Evolutionary conservation across 2,797 vertebrate species (phyloP).

Genomic region (Acanthurus lineatus): DNA sequence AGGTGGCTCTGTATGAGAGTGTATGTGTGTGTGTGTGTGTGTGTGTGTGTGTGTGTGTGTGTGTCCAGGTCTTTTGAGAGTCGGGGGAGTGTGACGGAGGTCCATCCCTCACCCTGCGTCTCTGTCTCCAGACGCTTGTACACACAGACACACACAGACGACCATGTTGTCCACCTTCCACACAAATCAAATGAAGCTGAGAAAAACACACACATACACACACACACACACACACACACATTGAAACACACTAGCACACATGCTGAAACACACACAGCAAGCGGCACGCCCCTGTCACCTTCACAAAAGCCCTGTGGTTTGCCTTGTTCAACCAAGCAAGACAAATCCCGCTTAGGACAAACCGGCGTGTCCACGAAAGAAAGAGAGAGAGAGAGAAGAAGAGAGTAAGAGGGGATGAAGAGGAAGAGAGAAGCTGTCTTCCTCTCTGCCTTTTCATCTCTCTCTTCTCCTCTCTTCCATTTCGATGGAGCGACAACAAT

Average conservation of each 20-base stretch:
- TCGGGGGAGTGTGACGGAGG: conserved; percentile 73
- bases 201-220: background rate
- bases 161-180: conserved; percentile 41
- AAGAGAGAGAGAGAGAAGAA: conserved; percentile 36
- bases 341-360: conserved; percentile 83
- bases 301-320: conserved; percentile 82
- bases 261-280: conserved; percentile 33
- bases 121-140: conserved; percentile 72
- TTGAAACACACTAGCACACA: conserved; percentile 26
- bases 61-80: conserved; percentile 67
- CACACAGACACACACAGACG: conserved; percentile 51
- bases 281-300: conserved; percentile 79
- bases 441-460: conserved; percentile 62
- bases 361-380: conserved; percentile 66
- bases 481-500: conserved; percentile 72
- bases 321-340: conserved; percentile 80
- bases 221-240: conserved; percentile 26
- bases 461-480: conserved; percentile 77
- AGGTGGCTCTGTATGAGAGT: conserved; percentile 37
- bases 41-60: conserved; percentile 45
- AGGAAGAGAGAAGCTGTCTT: conserved; percentile 54
- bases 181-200: conserved; percentile 68
- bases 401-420: conserved; percentile 42
- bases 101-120: conserved; percentile 73
- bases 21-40: conserved; percentile 44